phyloP scores from a whole-genome alignment of 2,888 invertebrate genomes.

The Mayetiola destructor region DNA sequence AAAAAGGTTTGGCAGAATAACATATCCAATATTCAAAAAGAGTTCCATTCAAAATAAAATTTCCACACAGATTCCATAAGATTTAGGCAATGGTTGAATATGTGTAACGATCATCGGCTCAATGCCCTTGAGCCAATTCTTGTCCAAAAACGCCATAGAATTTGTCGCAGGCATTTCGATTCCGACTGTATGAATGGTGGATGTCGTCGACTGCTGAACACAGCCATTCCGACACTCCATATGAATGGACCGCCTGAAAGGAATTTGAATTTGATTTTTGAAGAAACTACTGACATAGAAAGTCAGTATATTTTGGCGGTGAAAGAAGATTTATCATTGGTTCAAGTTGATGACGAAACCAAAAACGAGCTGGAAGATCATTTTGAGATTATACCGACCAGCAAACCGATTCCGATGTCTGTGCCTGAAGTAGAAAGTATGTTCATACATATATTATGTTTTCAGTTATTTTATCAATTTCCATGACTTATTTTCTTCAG shows the following conservation, averaged over 20 bases:
- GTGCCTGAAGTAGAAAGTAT: neutral
- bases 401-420: neutral
- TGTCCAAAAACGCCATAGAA: slow-evolving; percentile 3
- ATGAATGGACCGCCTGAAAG: neutral
- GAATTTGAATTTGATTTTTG: neutral
- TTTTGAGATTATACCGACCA: neutral
- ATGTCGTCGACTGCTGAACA: slow-evolving; percentile 3
- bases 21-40: neutral
- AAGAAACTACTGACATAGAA: neutral
- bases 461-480: neutral
- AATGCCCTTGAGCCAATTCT: neutral
- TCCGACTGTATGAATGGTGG: slow-evolving; percentile 15
- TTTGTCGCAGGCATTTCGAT: slow-evolving; percentile 16
- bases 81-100: neutral
- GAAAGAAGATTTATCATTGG: neutral
- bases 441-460: neutral
- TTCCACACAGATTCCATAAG: neutral
- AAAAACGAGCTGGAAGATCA: neutral
- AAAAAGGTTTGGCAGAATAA: neutral
- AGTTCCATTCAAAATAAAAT: neutral
- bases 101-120: slow-evolving; percentile 11
- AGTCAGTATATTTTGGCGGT: too few relatives aligned
- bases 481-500: neutral
- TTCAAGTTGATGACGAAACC: neutral
- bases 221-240: slow-evolving; percentile 9